Base-by-base conservation (phyloP, 2,888 invertebrate genomes). In the Oegoconia quadripuncta region DNA sequence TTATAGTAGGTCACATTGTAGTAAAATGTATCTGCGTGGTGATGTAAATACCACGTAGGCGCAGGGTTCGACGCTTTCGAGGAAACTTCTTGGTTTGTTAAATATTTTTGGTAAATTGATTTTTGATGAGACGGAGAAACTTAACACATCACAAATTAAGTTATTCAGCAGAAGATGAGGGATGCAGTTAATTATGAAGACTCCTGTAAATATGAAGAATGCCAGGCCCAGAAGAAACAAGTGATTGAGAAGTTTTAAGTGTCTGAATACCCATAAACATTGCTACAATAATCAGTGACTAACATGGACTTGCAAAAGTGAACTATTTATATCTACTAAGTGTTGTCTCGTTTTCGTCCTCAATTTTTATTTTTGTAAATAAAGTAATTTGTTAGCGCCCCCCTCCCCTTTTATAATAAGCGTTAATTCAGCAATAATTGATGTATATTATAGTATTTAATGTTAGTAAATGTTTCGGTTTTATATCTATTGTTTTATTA, bases 11-110 rank as follows among this genome's bases (percentile, higher is more conserved):
- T 73, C 73, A 67, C 69, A 67, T 71, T 66, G 58, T 72, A 60
- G 69, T 79, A 64, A 59, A 68, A 52, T 74, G 59, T 64, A 68
- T 65, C 63, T 84, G 86, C 70, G 82, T 74, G 70, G 71, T 84
- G 50, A 84, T 83, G 78, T 86, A 74, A 81, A 44, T 42, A 46
- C 65, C 59, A 60, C 56, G 61, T 42, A 42, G 55, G 59, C 57
- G 55, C 73, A 64, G 65, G 66, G 57, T 59, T 57, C 56, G 27
- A 25, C 55, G 55, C 52, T 61, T 64, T 62, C 52, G 64, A 64
- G 52, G 55, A 3, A 22, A 22, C 11, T n/a, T 23, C 25, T 58
- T 26, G 11, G n/a, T 68, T 69, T 70, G 65, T 67, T 74, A 59
- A 61, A n/a, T n/a, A n/a, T n/a, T 81, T 81, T 79, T 74, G 71